Base-by-base conservation (phyloP, 2,797 vertebrate species). In the Pelodytes ibericus region DNA sequence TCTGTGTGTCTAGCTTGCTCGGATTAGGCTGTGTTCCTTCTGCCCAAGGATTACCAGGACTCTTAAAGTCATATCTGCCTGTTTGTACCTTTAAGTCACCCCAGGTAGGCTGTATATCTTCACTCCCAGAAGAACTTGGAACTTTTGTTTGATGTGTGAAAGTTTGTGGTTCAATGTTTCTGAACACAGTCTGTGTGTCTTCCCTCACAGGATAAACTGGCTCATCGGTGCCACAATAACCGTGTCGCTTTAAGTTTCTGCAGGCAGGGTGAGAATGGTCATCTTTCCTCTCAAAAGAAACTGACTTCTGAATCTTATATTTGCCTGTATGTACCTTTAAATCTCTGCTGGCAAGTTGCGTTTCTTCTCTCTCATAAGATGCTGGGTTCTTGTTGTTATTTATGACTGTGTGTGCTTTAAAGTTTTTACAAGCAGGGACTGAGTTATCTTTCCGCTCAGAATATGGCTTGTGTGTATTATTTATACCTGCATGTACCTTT, bases 181-280 rank as follows among this genome's bases (percentile, higher is more conserved):
- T 29, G 20, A 13, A 29, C 26, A 15, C 39, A 66, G 53, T 18
- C 68, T 61, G 70, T 68, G 63, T 61, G 25, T 68, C 70, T 68
- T 51, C 76, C 73, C 56, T 78, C 29, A 61, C 41, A 73, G 57
- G 41, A 73, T 57, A 30, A 72, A 51, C 57, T 78, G 57, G 62
- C 57, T 63, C 47, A 62, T 27, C 65, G 49, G 56, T 47, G 68
- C 71, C 75, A 72, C 75, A 72, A 6, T 3, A 13, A 1, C 13
- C 15, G 13, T 1, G 41, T 44, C 10, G 3, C 41, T 13, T 11
- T 36, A 11, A 1, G 9, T 13, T 44, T 16, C 7, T 16, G 41
- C 15, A 44, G 41, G 41, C 3, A 44, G 41, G 41, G 11, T 13
- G 13, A 5, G 33, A 5, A 13, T 36, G 33, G 11, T 13, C 15